Base-by-base conservation (phyloP, 2,888 invertebrate species). In the Phoenoteleia sp. region DNA sequence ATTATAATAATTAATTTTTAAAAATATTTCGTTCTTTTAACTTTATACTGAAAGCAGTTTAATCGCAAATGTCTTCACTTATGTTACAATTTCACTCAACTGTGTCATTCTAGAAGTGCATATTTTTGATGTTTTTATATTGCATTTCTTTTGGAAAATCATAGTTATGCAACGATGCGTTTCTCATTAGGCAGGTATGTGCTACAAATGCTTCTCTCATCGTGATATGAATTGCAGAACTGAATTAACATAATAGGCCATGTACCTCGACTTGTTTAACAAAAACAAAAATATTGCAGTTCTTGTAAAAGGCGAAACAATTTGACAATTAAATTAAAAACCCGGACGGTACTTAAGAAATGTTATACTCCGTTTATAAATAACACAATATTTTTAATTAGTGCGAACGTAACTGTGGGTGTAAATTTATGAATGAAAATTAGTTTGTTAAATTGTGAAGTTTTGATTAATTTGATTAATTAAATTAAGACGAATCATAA, bases 111-210 rank as follows among this genome's bases (percentile, higher is more conserved):
- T 9, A 13, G 47, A 42, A 42, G 3, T 42, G 15, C 7, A 42
- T 15, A 42, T 54, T 69, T 54, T 69, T 69, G 15, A 13, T 19
- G 11, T 15, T 27, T 11, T 25, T 54, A 25, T 25, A 6, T 25
- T 17, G 25, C 25, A 47, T 36, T 49, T 64, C 45, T 66, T 45
- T 66, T 39, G n/a, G 36, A 71, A 71, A 66, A 15, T 33, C 47
- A 64, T 69, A 71, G 80, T 76, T 81, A 75, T 71, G 80, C 75
- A 80, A 72, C 76, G 84, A 60, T 84, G 80, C 64, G 39, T 66
- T 76, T 29, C 80, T 71, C 45, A 58, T 76, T 84, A 80, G 60
- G 79, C 36, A 71, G 81, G 42, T 60, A 72, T 64, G 58, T 52
- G 33, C 58, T 58, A 66, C 36, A 67, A 83, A 72, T 71, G 56